Base-by-base conservation (phyloP, 2,888 invertebrate genomes). In the Rhamphomyia laevipes region DNA sequence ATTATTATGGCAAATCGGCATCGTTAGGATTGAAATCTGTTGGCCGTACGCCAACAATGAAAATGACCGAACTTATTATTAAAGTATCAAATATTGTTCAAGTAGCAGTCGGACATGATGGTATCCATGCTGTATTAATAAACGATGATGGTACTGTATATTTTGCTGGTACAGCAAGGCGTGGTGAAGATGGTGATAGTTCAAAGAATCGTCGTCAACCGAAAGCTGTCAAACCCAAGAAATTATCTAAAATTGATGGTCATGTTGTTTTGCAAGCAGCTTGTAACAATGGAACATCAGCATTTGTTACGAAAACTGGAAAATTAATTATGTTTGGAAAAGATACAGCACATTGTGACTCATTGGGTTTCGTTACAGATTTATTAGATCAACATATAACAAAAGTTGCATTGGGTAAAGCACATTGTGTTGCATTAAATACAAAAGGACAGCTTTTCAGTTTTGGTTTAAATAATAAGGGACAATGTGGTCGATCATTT, bases 381-480 rank as follows among this genome's bases (percentile, higher is more conserved):
- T 71, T 92, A 49, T 77, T 81, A 51, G 83, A 87, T 45, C 81
- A 86, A 54, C 76, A 77, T 54, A 74, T 88, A 16, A 77, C 78
- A 46, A 78, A 78, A 72, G 84, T 94, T 4, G 84, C 88, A 0
- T 72, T 99, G 51, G 97, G 97, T 3, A 97, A 97, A 72, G 96
- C 96, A 1, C 97, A 97, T 63, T 87, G 88, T n/a, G 87, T 91
- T 1, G 88, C 82, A 0, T 73, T 97, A 12, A 91, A 87, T 13
- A 83, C 80, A 57, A 86, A 86, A 63, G 97, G 97, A 0, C 84
- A 86, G 58, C 82, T 96, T 4, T 95, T 85, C 66, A 93, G 96
- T 0, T 95, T 96, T 69, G 97, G 97, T 6, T 86, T 96, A 53
- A 97, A 97, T 70, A 96, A 97, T 67, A 93, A 95, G 67, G 94